Base-by-base conservation (phyloP, 2,888 invertebrate species). In the Cheilosia impressa region DNA sequence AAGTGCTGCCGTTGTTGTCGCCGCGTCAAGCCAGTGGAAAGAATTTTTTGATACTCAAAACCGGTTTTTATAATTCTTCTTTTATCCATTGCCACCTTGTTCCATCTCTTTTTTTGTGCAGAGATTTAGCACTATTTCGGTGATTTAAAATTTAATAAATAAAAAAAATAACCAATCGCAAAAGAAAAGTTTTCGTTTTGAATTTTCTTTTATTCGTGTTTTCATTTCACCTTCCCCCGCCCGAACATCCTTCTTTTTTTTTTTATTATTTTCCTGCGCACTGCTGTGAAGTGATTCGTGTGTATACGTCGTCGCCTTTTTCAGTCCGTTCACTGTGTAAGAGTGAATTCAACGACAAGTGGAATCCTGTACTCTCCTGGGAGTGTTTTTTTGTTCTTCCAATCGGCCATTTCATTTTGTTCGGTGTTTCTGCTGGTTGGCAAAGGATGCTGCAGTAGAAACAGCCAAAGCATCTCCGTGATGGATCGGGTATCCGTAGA, bases 291-390 rank as follows among this genome's bases (percentile, higher is more conserved):
- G 75, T 66, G 65, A 62, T 41, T 62, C 34, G 76, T 76, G 63
- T 78, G 78, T 83, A 83, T 83, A 78, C 83, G 65, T 17, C 69
- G 69, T 47, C 47, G 47, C 47, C 47, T 17, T 52, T 22, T 69
- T 80, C 75, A 19, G 66, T 71, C 66, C 17, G 47, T 65, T 63
- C 22, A 57, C 47, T 57, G 75, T 71, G 75, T 60, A 50, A 22
- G 73, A 24, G 68, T 73, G 45, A 55, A 53, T 69, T 57, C 58
- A 63, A 80, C 83, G 79, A 71, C 84, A 84, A 84, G 79, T 84
- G 80, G 71, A 76, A 84, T 84, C 84, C 84, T 80, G 65, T 80
- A 75, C 80, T 80, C 84, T 80, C 69, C 69, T 50, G 71, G 80
- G 84, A 80, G 65, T 63, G 57, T 41, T 68, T 45, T 65, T 69